Base-by-base conservation (phyloP, 2,113 vertebrate species). In the Delphinus delphis region DNA sequence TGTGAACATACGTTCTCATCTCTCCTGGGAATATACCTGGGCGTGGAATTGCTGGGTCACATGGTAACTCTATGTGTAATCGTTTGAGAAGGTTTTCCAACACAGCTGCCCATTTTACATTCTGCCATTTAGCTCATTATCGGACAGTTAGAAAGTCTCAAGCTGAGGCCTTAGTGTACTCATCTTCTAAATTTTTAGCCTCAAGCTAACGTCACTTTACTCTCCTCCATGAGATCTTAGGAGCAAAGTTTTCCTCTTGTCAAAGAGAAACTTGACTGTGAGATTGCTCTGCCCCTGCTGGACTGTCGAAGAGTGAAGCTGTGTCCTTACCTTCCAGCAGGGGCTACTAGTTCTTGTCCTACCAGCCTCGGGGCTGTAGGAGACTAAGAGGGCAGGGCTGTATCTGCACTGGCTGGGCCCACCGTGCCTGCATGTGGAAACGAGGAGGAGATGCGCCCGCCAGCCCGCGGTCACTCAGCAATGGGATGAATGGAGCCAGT, bases 261-360 rank as follows among this genome's bases (percentile, higher is more conserved):
- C 60, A 74, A 50, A 82, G 10, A 38, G 74, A 50, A 77, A 17
- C 26, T 60, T 31, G n/a, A 33, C 0, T 12, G 70, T n/a, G n/a
- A 62, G 82, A 8, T 15, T 63, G 38, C 50, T 50, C 21, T 36
- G 80, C 33, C 12, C 47, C 60, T 55, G 33, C 33, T 38, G 31
- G 74, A 17, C 60, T 25, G 17, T 0, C 6, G 0, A 6, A 55
- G 47, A 71, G 47, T 5, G 13, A 81, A 80, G 26, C 71, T 33
- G n/a, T 25, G 63, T 33, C 50, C 67, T 86, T n/a, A 33, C 38
- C 26, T 8, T 15, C 41, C 36, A 14, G 76, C 33, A 47, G 9
- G 36, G 60, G 58, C 58, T 23, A 0, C 7, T 0, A 65, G 44
- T 26, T 62, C n/a, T n/a, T 17, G 23, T n/a, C 33, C 58, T 14